phyloP scores from a whole-genome alignment of 2,113 vertebrate genomes.

The Kryptolebias marmoratus region DNA sequence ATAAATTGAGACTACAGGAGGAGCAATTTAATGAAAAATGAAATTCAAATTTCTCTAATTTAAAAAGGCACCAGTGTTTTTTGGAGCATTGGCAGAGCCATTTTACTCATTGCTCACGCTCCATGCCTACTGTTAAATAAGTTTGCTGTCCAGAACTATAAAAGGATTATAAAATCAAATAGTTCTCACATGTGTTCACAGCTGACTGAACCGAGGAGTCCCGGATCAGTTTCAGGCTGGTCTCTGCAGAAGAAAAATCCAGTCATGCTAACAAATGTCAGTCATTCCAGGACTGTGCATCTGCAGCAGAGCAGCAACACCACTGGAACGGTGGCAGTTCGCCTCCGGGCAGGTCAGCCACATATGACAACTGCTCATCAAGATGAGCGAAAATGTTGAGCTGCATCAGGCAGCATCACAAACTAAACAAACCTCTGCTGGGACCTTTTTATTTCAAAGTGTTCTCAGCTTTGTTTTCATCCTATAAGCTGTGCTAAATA shows the following conservation, averaged over 20 bases:
- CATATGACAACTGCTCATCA: background rate
- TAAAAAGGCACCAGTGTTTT: too few relatives aligned
- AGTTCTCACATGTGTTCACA: background rate
- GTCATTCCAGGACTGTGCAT: conserved; percentile 10
- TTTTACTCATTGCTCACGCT: too few relatives aligned
- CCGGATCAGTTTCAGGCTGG: background rate
- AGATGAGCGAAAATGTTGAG: background rate
- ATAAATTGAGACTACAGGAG: too few relatives aligned
- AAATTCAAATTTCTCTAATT: too few relatives aligned
- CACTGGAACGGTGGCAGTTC: background rate
- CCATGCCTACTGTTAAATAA: too few relatives aligned
- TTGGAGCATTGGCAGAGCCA: too few relatives aligned
- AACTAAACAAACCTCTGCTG: background rate
- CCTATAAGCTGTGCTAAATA: background rate
- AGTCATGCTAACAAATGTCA: background rate
- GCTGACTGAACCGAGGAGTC: background rate
- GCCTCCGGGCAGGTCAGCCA: conserved; percentile 6
- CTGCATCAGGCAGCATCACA: background rate
- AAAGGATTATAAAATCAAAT: background rate
- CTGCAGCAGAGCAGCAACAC: background rate
- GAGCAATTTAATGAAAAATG: too few relatives aligned
- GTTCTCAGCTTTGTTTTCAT: background rate
- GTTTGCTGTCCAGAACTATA: background rate
- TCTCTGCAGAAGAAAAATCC: background rate
- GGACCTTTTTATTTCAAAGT: background rate